phyloP scores from a whole-genome alignment of 2,888 invertebrate species.

The Megamerina dolium region DNA sequence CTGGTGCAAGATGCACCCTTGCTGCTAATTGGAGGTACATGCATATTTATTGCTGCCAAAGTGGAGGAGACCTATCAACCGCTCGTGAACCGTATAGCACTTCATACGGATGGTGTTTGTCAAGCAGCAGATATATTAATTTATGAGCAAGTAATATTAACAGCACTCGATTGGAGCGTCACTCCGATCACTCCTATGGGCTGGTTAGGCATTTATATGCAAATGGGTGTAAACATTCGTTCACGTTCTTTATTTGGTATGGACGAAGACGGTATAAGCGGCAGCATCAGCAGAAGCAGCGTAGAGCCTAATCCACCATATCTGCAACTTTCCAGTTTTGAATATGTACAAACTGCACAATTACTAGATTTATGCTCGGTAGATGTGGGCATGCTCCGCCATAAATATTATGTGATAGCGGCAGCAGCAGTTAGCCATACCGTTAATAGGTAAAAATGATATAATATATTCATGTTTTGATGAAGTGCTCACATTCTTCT shows the following conservation, averaged over 20 bases:
- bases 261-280: not conserved
- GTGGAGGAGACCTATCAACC: constrained; percentile 98
- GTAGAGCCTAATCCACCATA: too few species aligned
- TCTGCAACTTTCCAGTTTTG: constrained; percentile 81
- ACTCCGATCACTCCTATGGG: constrained; percentile 85
- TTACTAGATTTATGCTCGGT: constrained; percentile 84
- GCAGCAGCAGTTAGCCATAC: constrained; percentile 86
- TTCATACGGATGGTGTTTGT: constrained; percentile 97
- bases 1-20: constrained; percentile 81
- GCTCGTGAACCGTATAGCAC: constrained; percentile 88
- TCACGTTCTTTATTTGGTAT: constrained; percentile 33
- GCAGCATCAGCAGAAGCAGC: constrained; percentile 14
- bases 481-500: constrained; percentile 17
- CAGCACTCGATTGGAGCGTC: constrained; percentile 80
- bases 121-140: constrained; percentile 74
- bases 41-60: constrained; percentile 80
- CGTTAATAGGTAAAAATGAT: constrained; percentile 57
- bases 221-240: constrained; percentile 61
- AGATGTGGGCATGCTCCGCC: constrained; percentile 77
- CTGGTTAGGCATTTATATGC: constrained; percentile 93
- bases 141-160: constrained; percentile 70
- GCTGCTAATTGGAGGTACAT: constrained; percentile 89
- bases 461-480: too few species aligned
- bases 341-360: constrained; percentile 79
- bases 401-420: constrained; percentile 80